These are phyloP conservation scores for Zaprionus lachaisei DNA, from an alignment of 1,140 invertebrate genomes.

Conservation along the genomic window DNA sequence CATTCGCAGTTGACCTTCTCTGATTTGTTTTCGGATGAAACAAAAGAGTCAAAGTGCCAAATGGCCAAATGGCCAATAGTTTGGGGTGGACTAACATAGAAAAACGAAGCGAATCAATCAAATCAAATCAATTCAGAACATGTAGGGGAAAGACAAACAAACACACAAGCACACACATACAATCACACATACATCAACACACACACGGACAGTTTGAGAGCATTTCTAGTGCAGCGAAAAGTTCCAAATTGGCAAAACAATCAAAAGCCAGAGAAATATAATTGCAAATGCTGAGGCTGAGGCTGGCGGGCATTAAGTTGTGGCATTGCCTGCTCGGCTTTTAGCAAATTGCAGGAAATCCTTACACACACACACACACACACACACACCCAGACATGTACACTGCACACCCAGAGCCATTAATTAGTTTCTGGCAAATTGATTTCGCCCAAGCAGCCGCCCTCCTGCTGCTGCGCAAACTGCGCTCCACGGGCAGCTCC, in stretches of 20 bases:
- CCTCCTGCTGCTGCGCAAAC: neutral
- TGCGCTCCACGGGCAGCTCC: neutral
- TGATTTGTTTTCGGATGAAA: slow-evolving; percentile 52
- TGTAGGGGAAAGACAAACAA: slow-evolving; percentile 53
- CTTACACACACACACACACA: neutral
- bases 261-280: slow-evolving; percentile 25
- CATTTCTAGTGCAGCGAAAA: slow-evolving; percentile 26
- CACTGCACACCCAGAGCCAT: slow-evolving; percentile 1
- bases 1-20: slow-evolving; percentile 23
- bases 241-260: slow-evolving; percentile 45
- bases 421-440: slow-evolving; percentile 42
- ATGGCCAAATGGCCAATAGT: slow-evolving; percentile 51
- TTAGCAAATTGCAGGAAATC: slow-evolving; percentile 23
- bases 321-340: slow-evolving; percentile 15
- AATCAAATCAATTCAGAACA: slow-evolving; percentile 56
- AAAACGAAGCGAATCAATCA: slow-evolving; percentile 63
- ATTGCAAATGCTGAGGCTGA: slow-evolving; percentile 27
- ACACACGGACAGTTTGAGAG: slow-evolving; percentile 24
- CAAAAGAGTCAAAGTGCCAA: slow-evolving; percentile 66
- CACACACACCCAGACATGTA: neutral
- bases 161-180: slow-evolving; percentile 15
- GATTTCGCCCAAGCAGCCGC: slow-evolving; percentile 10
- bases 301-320: slow-evolving; percentile 21
- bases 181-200: slow-evolving; percentile 17
- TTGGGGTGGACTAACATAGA: slow-evolving; percentile 3